These are phyloP conservation scores for Psylliodes chrysocephalus DNA, from an alignment of 2,888 invertebrate species.

Conservation along the genomic window DNA sequence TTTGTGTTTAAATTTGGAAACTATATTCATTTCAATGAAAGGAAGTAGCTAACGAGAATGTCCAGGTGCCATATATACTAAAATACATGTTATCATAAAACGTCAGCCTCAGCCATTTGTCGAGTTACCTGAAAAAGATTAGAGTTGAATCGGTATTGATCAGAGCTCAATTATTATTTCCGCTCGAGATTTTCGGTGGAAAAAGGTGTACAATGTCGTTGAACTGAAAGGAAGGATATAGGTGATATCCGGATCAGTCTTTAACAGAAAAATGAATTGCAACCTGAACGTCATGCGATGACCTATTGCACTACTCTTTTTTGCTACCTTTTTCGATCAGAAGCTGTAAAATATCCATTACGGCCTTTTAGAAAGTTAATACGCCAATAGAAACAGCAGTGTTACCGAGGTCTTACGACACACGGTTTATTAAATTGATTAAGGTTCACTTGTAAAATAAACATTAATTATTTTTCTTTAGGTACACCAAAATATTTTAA, in stretches of 20 bases:
- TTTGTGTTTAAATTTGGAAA: too few species aligned
- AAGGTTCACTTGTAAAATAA: too few species aligned
- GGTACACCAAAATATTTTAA: too few species aligned
- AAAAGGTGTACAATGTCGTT: slow-evolving; percentile 29
- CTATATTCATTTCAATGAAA: too few species aligned
- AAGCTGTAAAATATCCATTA: slow-evolving; percentile 34
- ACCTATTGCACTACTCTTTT: slow-evolving; percentile 42
- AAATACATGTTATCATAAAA: too few species aligned
- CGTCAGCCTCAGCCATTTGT: neutral
- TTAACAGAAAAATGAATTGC: slow-evolving; percentile 52
- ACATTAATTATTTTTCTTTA: too few species aligned
- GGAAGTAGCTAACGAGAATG: too few species aligned
- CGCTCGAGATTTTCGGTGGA: slow-evolving; percentile 23
- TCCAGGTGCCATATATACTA: too few species aligned
- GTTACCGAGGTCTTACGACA: neutral
- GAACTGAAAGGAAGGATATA: slow-evolving; percentile 52
- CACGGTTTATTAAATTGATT: too few species aligned
- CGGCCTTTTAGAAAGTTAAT: slow-evolving; percentile 4
- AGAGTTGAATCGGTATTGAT: slow-evolving; percentile 25
- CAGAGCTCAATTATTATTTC: slow-evolving; percentile 37
- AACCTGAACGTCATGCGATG: slow-evolving; percentile 42
- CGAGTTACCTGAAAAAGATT: slow-evolving; percentile 12
- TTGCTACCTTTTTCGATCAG: slow-evolving; percentile 27
- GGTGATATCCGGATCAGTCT: slow-evolving; percentile 54
- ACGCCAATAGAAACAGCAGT: neutral